Evolutionary conservation across 2,888 invertebrate species (phyloP).

Genomic region (Scrobipalpa atriplicella): DNA sequence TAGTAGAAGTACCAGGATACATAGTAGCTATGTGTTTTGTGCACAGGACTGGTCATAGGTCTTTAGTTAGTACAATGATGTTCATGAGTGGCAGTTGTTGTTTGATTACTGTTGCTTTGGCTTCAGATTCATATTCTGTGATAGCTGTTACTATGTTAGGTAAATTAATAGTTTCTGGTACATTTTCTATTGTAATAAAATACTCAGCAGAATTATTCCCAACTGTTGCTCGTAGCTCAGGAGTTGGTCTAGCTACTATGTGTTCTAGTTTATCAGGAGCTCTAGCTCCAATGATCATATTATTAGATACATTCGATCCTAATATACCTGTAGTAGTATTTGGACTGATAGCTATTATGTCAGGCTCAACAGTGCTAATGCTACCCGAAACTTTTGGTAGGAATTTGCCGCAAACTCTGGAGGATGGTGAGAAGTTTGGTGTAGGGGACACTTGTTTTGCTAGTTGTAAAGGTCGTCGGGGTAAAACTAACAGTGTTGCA

Average conservation of each 20-base stretch:
- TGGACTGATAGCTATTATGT: conserved; percentile 87
- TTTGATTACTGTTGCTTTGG: conserved; percentile 87
- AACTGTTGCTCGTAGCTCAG: conserved; percentile 92
- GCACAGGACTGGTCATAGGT: conserved; percentile 89
- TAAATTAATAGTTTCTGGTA: conserved; percentile 92
- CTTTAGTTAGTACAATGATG: conserved; percentile 90
- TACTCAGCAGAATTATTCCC: conserved; percentile 94
- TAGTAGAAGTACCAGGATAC: conserved; percentile 92
- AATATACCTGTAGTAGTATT: conserved; percentile 90
- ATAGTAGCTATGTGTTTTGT: conserved; percentile 87
- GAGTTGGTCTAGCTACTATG: conserved; percentile 92
- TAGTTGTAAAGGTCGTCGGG: conserved; percentile 38
- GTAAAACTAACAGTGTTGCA: not conserved
- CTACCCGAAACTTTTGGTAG: conserved; percentile 92
- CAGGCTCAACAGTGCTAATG: conserved; percentile 88
- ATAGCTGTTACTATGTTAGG: conserved; percentile 89
- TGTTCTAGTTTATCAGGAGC: conserved; percentile 92
- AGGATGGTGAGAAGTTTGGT: conserved; percentile 93
- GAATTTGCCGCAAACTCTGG: conserved; percentile 91
- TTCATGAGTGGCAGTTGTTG: conserved; percentile 90
- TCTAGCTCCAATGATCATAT: conserved; percentile 88
- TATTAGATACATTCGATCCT: conserved; percentile 90
- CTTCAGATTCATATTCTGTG: conserved; percentile 83
- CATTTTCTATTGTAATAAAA: conserved; percentile 93
- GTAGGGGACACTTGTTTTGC: conserved; percentile 92